phyloP scores from a whole-genome alignment of 2,797 vertebrate genomes.

The Syngnathus rostellatus region DNA sequence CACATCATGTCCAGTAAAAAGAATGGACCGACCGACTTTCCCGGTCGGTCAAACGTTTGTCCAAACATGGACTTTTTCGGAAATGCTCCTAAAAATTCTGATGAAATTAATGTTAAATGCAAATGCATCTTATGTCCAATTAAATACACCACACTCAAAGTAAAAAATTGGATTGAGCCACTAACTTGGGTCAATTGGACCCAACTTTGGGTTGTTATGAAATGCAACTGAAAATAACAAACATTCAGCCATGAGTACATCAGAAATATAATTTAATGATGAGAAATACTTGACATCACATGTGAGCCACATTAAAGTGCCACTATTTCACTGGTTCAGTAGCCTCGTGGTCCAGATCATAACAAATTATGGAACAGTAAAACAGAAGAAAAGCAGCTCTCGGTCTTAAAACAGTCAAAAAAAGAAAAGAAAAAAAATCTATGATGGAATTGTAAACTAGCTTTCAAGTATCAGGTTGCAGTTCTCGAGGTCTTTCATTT shows the following conservation, averaged over 20 bases:
- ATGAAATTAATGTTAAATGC: too few relatives aligned
- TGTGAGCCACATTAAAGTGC: conserved; percentile 8
- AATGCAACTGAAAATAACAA: not conserved
- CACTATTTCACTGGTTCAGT: conserved; percentile 2
- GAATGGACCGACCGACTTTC: conserved; percentile 1
- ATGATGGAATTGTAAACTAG: conserved; percentile 45
- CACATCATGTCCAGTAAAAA: conserved; percentile 36
- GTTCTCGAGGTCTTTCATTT: conserved; percentile 38
- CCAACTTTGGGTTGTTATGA: not conserved
- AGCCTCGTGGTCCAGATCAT: not conserved
- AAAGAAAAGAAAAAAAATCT: not conserved
- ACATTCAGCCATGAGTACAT: not conserved
- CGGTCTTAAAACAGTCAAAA: conserved; percentile 1
- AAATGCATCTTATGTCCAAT: too few relatives aligned
- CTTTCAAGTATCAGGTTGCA: conserved; percentile 58
- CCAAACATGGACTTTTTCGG: not conserved
- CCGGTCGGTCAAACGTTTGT: not conserved
- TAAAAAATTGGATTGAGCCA: too few relatives aligned
- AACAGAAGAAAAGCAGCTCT: conserved; percentile 3
- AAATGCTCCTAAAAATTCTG: not conserved
- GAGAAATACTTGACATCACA: conserved; percentile 6
- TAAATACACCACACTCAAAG: too few relatives aligned
- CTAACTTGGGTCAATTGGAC: too few relatives aligned
- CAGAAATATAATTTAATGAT: conserved; percentile 4
- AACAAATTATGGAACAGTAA: not conserved